Base-by-base conservation (phyloP, 2,797 vertebrate species). In the Cynodonichthys magdalenae region DNA sequence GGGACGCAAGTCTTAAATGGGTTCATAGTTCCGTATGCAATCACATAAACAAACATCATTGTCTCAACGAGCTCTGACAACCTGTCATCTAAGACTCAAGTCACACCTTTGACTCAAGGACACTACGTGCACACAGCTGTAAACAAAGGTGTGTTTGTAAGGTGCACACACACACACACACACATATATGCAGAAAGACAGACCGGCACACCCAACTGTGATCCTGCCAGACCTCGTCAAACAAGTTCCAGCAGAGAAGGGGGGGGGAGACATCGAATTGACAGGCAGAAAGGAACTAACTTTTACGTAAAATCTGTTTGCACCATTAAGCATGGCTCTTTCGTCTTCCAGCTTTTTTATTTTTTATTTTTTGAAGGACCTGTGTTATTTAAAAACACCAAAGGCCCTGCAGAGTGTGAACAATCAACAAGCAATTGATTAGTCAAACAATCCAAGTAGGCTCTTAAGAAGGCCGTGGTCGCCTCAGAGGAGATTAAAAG, bases 201-300 rank as follows among this genome's bases (percentile, higher is more conserved):
- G 73, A 79, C 81, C 46, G 86, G 73, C 90, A 84, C 90, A 80
- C 83, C 89, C 87, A 87, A 29, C 71, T 28, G 56, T 75, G 76
- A 88, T 92, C 89, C 71, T 86, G 82, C 78, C 86, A 84, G 81
- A 92, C 81, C 92, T 86, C 55, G 94, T 88, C 90, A 86, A 92
- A 92, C 93, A 90, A 92, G 93, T 94, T 93, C 86, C 84, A 77
- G 89, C 89, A 88, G 66, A 85, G 78, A 71, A 24, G 10, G 55
- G 50, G 49, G 63, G 64, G 63, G 10, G 50, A 48, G 55, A 55
- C 48, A 50, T 73, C 18, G 9, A 50, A 76, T 28, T 74, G 69
- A 81, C 75, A 59, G 14, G 60, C 2, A 11, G 39, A 67, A 44
- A 77, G 77, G 63, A 63, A 65, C n/a, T 27, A 39, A 39, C 36